Percentiles rank a stretch among this genome's conserved stretches.
Conservation (phyloP, 2,888 invertebrate genomes). For the Bombyx huttoni region DNA sequence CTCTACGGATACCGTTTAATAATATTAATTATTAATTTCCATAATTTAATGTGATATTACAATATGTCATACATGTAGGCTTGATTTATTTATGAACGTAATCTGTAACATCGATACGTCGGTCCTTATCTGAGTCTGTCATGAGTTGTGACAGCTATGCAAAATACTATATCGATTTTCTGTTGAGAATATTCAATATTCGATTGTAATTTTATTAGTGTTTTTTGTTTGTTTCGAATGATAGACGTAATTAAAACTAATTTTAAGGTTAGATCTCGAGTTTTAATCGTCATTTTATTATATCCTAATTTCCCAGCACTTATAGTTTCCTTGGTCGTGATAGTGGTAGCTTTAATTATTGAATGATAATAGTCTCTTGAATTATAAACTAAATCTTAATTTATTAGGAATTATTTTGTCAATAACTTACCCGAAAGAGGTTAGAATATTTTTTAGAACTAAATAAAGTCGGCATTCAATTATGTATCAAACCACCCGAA, state of each 20-base stretch:
- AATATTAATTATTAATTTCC: slow-evolving; percentile 2
- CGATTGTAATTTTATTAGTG: background rate
- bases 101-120: slow-evolving; percentile 23
- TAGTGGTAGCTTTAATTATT: no score
- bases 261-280: no score
- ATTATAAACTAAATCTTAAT: no score
- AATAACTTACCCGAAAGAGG: no score
- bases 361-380: no score
- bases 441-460: no score
- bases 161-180: slow-evolving; percentile 12
- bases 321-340: no score
- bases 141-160: slow-evolving; percentile 23
- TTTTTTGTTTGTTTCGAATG: no score
- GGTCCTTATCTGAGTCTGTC: slow-evolving; percentile 21
- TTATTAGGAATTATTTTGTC: no score
- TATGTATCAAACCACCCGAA: slow-evolving; percentile 7
- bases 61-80: slow-evolving; percentile 7
- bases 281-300: no score
- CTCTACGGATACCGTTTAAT: background rate
- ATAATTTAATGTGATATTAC: background rate
- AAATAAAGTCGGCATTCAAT: background rate
- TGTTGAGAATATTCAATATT: background rate
- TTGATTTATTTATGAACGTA: slow-evolving; percentile 20
- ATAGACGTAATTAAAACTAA: no score
- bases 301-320: no score